Base-by-base conservation (phyloP, 2,113 vertebrate species). In the Proterorhinus semilunaris region DNA sequence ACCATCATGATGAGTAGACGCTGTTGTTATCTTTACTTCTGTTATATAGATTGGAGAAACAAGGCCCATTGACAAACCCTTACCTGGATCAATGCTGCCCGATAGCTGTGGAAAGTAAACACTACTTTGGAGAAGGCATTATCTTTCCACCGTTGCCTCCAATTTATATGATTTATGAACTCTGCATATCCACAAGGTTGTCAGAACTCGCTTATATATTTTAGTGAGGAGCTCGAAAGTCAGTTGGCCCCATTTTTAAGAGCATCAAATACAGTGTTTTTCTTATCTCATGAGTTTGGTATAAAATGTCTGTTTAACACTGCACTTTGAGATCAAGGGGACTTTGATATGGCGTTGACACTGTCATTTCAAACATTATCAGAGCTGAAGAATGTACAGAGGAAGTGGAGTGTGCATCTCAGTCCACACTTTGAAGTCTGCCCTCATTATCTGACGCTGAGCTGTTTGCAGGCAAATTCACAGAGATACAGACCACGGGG, bases 381-480 rank as follows among this genome's bases (percentile, higher is more conserved):
- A 46, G 42, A 36, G 43, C 11, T 54, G 68, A 12, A 57, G n/a
- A 50, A 48, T 50, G 55, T 52, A 49, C 47, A n/a, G n/a, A 69
- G 12, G 43, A 61, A 53, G 9, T 21, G 1, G n/a, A 49, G 65
- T 52, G 42, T 64, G 62, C 13, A 52, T 62, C 21, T 57, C 11
- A 66, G 77, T 59, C 47, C 50, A 46, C 17, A 36, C 72, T 74
- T 72, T 74, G 55, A 75, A 65, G 61, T 73, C 72, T 67, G 51
- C 42, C 55, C 69, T 76, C 61, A 68, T 83, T 74, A 74, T 76
- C 44, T 65, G 43, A 62, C 53, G 10, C 42, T 53, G 47, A 6
- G 7, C 36, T 66, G 16, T 71, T 71, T 66, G 52, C 17, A 59
- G 55, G 49, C 1, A 67, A 67, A 71, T 61, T 72, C 16, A 48